phyloP scores from a whole-genome alignment of 2,888 invertebrate species.

The Ctena decussata region DNA sequence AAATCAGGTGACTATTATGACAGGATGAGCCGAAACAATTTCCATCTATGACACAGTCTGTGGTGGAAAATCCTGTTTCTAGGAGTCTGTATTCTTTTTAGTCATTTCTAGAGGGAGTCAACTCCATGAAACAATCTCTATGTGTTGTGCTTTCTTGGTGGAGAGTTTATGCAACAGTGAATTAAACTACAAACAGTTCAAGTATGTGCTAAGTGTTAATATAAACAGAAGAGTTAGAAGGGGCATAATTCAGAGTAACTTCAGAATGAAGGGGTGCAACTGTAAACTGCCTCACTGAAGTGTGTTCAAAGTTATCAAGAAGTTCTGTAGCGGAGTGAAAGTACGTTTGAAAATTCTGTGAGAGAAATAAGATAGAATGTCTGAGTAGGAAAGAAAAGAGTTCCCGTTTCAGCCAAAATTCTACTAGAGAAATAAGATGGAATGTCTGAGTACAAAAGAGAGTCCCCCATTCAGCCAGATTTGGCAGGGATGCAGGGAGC shows the following conservation, averaged over 20 bases:
- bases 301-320: neutral
- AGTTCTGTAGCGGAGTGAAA: no score
- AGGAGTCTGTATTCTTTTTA: neutral
- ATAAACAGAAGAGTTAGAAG: no score
- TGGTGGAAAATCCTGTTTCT: neutral
- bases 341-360: no score
- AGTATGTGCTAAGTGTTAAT: neutral
- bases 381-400: no score
- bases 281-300: neutral
- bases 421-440: no score
- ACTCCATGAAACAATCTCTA: neutral
- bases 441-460: no score
- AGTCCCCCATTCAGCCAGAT: no score
- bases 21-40: slow-evolving; percentile 11
- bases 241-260: no score
- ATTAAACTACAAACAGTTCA: neutral
- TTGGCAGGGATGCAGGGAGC: no score
- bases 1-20: slow-evolving; percentile 18
- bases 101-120: neutral
- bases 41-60: neutral
- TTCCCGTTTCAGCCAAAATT: no score
- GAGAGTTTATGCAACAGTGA: neutral
- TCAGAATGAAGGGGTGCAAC: no score
- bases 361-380: no score
- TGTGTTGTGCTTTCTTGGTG: neutral